Evolutionary conservation across 2,113 vertebrate genomes (phyloP).

Genomic region (Eidolon helvum): DNA sequence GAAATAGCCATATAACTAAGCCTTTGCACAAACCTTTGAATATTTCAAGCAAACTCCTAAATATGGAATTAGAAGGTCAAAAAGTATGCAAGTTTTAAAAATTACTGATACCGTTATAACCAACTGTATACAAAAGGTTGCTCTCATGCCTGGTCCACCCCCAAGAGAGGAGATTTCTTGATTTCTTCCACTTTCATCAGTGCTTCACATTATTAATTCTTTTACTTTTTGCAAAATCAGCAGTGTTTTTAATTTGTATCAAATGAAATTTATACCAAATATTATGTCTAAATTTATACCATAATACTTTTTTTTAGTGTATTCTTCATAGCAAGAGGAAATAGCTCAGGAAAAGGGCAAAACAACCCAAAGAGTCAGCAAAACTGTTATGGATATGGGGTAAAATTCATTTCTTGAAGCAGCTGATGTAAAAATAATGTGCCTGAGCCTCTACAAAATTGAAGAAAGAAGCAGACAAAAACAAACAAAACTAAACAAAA

Average conservation of each 20-base stretch:
- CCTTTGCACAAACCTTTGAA: background rate
- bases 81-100: background rate
- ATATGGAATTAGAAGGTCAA: background rate
- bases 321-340: background rate
- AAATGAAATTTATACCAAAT: background rate
- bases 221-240: background rate
- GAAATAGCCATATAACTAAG: background rate
- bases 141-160: fast-evolving
- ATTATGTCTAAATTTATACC: background rate
- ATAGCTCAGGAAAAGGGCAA: background rate
- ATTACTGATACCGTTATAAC: background rate
- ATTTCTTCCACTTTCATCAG: background rate
- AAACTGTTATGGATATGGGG: background rate
- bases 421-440: background rate
- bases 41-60: background rate
- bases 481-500: background rate
- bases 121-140: background rate
- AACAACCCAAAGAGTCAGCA: background rate
- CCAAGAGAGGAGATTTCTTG: background rate
- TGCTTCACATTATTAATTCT: background rate
- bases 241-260: background rate
- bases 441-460: background rate
- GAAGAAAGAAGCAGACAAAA: background rate
- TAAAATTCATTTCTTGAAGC: background rate
- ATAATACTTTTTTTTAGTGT: background rate